Percentiles rank a stretch among this genome's conserved stretches.
Evolutionary conservation across 2,888 invertebrate species (phyloP).

Genomic region (Perithous albicinctus): DNA sequence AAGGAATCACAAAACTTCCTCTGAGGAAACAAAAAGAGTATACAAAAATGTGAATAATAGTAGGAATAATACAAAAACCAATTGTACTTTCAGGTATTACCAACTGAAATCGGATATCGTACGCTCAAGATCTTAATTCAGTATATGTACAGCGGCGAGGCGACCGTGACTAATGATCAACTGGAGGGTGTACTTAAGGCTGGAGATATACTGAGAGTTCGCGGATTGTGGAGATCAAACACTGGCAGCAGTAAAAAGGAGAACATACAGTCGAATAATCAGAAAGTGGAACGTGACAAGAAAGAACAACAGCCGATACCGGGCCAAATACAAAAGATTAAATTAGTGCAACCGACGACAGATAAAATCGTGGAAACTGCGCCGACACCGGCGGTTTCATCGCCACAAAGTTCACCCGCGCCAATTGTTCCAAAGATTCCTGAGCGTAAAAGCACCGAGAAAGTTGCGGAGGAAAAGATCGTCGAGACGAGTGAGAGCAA

Average conservation of each 20-base stretch:
- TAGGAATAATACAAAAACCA: not conserved
- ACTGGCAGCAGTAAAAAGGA: slow-evolving; percentile 79
- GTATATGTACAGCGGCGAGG: slow-evolving; percentile 94
- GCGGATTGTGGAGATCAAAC: slow-evolving; percentile 90
- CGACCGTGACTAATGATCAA: slow-evolving; percentile 94
- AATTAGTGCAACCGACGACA: slow-evolving; percentile 79
- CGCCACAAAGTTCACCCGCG: slow-evolving; percentile 52
- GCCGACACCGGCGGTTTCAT: slow-evolving; percentile 76
- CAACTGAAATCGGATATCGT: slow-evolving; percentile 92
- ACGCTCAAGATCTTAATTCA: slow-evolving; percentile 93
- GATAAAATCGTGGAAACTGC: slow-evolving; percentile 68
- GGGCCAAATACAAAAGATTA: slow-evolving; percentile 83
- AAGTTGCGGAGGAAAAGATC: slow-evolving; percentile 69
- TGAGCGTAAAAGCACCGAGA: slow-evolving; percentile 78
- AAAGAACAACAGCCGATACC: slow-evolving; percentile 77
- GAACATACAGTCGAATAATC: slow-evolving; percentile 84
- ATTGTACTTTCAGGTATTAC: slow-evolving; percentile 87
- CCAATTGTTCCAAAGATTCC: slow-evolving; percentile 36
- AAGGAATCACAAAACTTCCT: too few species aligned
- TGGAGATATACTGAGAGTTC: slow-evolving; percentile 92
- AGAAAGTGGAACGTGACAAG: slow-evolving; percentile 86
- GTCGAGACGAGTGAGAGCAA: slow-evolving; percentile 70
- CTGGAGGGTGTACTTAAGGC: slow-evolving; percentile 92
- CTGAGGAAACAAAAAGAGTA: too few species aligned
- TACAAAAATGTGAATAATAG: not conserved